phyloP scores from a whole-genome alignment of 2,113 vertebrate genomes.

The Nipponia nippon region DNA sequence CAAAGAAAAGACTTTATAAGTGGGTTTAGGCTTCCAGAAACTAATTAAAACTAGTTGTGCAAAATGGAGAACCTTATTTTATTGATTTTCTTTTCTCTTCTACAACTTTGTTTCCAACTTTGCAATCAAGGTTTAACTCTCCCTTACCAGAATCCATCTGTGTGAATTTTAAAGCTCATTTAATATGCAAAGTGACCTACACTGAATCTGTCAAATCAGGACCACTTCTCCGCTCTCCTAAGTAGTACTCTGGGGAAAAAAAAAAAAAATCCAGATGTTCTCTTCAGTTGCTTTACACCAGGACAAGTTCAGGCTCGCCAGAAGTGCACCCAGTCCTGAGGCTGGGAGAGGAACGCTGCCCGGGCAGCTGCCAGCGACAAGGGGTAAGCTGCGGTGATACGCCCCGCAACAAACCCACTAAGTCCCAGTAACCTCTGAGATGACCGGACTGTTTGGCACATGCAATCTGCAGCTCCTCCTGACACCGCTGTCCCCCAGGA shows the following conservation, averaged over 20 bases:
- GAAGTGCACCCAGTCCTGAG: not conserved
- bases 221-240: not conserved
- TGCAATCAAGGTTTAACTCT: not conserved
- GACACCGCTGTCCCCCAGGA: not conserved
- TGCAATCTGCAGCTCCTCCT: not conserved
- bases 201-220: not conserved
- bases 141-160: not conserved
- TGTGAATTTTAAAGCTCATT: not conserved
- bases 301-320: not conserved
- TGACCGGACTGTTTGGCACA: rapidly evolving
- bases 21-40: not conserved
- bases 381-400: not conserved
- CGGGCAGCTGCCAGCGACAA: not conserved
- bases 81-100: not conserved
- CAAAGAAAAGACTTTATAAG: not conserved
- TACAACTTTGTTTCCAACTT: not conserved
- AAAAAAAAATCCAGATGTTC: not conserved
- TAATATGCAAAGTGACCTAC: not conserved
- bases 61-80: not conserved
- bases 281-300: not conserved
- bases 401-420: not conserved
- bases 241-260: not conserved
- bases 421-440: not conserved
- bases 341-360: not conserved
- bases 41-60: not conserved